Conservation (phyloP, 2,113 vertebrate species). For the Chauna torquata region DNA sequence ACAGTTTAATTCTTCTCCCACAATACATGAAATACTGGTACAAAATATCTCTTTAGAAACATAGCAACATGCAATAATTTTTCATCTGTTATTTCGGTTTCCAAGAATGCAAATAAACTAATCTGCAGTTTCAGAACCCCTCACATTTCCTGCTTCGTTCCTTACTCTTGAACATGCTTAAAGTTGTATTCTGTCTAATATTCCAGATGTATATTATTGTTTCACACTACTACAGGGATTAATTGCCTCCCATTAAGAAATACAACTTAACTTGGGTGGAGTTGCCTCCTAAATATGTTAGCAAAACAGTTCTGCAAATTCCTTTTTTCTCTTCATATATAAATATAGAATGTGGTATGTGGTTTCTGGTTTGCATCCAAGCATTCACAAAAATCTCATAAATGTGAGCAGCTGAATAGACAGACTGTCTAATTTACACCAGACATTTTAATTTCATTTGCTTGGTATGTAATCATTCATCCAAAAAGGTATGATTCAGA, state of each 20-base stretch:
- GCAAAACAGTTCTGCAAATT: slow-evolving; percentile 39
- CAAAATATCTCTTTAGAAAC: background rate
- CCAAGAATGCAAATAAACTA: background rate
- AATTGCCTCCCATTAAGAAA: slow-evolving; percentile 31
- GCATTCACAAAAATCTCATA: slow-evolving; percentile 61
- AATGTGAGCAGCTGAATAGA: slow-evolving; percentile 63
- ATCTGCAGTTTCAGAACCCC: background rate
- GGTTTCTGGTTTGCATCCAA: slow-evolving; percentile 52
- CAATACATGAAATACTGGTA: background rate
- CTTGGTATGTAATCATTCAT: slow-evolving; percentile 30
- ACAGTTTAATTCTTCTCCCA: background rate
- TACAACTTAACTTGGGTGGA: background rate
- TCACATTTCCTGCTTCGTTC: background rate
- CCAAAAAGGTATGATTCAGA: slow-evolving; percentile 41
- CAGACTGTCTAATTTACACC: slow-evolving; percentile 64
- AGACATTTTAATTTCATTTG: slow-evolving; percentile 51
- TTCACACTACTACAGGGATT: background rate
- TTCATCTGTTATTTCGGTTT: slow-evolving; percentile 9
- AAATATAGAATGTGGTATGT: slow-evolving; percentile 43
- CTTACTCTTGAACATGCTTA: background rate
- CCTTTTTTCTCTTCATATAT: slow-evolving; percentile 32
- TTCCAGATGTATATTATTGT: background rate
- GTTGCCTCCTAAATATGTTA: slow-evolving; percentile 35
- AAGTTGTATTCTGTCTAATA: background rate
- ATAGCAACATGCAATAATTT: background rate